These are phyloP conservation scores for Melieria crassipennis DNA, from an alignment of 2,888 invertebrate genomes.

Conservation along the genomic window DNA sequence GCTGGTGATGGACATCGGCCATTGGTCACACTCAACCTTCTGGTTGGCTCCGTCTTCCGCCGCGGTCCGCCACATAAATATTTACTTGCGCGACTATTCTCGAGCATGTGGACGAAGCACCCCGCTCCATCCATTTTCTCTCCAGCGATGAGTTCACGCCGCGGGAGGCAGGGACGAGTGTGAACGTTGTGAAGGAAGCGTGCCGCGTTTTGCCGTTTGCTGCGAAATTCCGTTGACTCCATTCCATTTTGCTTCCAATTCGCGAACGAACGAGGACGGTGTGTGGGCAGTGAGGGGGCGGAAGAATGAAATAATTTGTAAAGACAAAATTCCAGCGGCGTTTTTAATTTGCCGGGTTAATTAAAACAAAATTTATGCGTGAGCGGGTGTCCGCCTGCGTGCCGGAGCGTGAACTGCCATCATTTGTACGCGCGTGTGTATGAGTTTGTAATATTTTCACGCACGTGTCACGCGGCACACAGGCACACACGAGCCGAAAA, in stretches of 20 bases:
- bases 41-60: background rate
- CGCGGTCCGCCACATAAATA: too few relatives aligned
- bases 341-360: conserved; percentile 28
- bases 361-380: conserved; percentile 25
- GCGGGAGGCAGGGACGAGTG: too few relatives aligned
- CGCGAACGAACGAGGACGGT: too few relatives aligned
- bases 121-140: too few relatives aligned
- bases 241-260: too few relatives aligned
- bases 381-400: background rate
- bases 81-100: too few relatives aligned
- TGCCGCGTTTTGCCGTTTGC: too few relatives aligned
- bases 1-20: background rate
- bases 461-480: background rate
- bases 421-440: background rate
- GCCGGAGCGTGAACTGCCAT: background rate
- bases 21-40: background rate
- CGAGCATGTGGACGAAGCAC: too few relatives aligned
- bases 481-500: background rate
- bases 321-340: conserved; percentile 19
- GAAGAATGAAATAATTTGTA: conserved; percentile 10
- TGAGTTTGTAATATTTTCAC: conserved; percentile 12
- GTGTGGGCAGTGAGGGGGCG: too few relatives aligned
- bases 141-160: too few relatives aligned
- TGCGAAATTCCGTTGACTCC: too few relatives aligned
- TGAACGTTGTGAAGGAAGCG: too few relatives aligned